Evolutionary conservation across 2,113 vertebrate species (phyloP).

Genomic region (Vicugna pacos): DNA sequence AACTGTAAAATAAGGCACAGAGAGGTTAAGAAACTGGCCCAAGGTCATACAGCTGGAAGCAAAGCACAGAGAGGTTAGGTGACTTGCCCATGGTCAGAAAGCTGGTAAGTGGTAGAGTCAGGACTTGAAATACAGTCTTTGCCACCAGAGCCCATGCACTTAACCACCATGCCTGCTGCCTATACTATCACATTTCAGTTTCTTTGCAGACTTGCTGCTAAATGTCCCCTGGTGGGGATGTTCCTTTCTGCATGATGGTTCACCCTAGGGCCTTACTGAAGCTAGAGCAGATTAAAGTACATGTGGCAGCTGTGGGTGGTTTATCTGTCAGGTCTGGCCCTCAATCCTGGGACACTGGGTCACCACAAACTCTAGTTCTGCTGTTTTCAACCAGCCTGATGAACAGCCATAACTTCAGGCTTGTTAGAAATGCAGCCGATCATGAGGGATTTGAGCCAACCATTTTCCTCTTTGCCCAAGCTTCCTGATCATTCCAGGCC

Average conservation of each 20-base stretch:
- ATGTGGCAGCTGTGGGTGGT: neutral
- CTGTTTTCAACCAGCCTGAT: neutral
- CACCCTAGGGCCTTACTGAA: neutral
- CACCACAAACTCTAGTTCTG: neutral
- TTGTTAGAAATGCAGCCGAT: slow-evolving; percentile 34
- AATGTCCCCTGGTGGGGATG: neutral
- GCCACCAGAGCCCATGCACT: neutral
- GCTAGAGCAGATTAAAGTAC: neutral
- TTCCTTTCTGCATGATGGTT: neutral
- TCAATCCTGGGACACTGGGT: neutral
- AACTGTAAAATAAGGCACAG: neutral
- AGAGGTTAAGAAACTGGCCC: neutral
- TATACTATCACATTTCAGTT: neutral
- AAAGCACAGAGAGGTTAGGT: neutral
- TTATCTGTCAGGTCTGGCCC: neutral
- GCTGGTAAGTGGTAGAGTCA: neutral
- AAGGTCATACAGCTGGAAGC: neutral
- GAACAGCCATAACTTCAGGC: neutral
- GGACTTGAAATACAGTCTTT: neutral
- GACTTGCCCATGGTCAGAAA: neutral
- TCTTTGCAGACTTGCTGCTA: slow-evolving; percentile 13
- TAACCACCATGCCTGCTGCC: neutral
- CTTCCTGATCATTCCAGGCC: slow-evolving; percentile 66
- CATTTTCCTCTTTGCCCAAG: slow-evolving; percentile 49
- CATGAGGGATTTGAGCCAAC: neutral